phyloP scores from a whole-genome alignment of 2,113 vertebrate genomes.

The Sapajus apella region DNA sequence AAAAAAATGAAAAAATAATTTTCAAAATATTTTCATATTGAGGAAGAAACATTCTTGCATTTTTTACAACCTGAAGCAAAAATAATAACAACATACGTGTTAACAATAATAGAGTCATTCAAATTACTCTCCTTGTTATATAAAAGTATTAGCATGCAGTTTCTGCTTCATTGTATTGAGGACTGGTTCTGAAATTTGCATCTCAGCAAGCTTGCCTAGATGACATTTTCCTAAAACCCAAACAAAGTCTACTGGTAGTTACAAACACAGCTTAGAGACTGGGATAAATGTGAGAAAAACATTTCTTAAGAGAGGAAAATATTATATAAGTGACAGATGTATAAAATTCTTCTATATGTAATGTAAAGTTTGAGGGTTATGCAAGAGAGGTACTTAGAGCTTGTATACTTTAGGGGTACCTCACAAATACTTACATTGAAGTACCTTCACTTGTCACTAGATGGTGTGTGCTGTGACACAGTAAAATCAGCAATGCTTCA shows the following conservation, averaged over 20 bases:
- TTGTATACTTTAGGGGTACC: background rate
- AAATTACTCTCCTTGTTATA: constrained; percentile 37
- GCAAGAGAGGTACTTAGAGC: background rate
- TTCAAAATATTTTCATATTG: background rate
- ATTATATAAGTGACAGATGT: background rate
- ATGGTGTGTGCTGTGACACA: background rate
- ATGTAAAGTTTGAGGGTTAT: background rate
- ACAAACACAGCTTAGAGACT: background rate
- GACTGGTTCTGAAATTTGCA: background rate
- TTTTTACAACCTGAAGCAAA: background rate
- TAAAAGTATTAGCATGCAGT: constrained; percentile 40
- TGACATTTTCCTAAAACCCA: background rate
- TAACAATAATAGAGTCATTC: constrained; percentile 59
- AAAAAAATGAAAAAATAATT: background rate
- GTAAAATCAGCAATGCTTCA: background rate
- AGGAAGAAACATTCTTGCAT: background rate
- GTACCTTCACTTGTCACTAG: background rate
- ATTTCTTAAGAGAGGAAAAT: background rate
- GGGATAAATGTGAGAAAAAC: background rate
- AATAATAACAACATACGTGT: background rate
- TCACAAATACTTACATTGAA: background rate
- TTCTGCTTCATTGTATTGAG: background rate
- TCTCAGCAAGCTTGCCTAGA: background rate
- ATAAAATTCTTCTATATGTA: background rate
- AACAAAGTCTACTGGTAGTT: background rate